Evolutionary conservation across 2,888 invertebrate species (phyloP), one percentile per base, ranked within the genome.

Genomic region (Lepidocyrtoides sp.): DNA sequence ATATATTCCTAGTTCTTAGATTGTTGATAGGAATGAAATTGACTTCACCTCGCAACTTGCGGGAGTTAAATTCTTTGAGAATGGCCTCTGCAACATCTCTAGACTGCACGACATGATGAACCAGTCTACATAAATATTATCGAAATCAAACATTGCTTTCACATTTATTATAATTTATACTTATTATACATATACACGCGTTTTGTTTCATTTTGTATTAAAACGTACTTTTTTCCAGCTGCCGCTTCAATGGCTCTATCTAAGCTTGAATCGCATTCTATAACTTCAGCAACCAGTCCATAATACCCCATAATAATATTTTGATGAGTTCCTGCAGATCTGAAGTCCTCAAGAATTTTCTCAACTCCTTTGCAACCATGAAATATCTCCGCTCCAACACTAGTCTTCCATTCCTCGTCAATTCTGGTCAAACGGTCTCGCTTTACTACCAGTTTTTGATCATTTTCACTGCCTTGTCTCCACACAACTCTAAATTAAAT

Each of bases 211-310:
- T n/a, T n/a, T n/a, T n/a, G n/a, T n/a, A n/a, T n/a, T 57, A 54
- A 57, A 0, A 60, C 26, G 26, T 81, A 88, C 75, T 79, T 90
- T 17, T 41, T 77, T 26, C 93, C 93, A 32, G 66, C 93, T 7
- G 92, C 87, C 3, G 54, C 84, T 88, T 93, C 93, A 7, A 93
- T 88, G 3, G 93, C 93, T 0, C 66, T 48, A 54, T 90, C 87
- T 7, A 92, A 48, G 1, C 66, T 32, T 0, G 82, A 44, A 10
- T 91, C 90, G 48, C 90, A 92, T 12, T 36, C 12, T 26, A 93
- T 89, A 26, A 92, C 88, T 51, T 92, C 92, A 29, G 91, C 60
- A 14, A 93, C 87, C 0, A 91, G 63, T 0, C 93, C 93, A 26
- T 88, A 81, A 63, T 93, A 93, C 0, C 93, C 93, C 0, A 77